phyloP scores from a whole-genome alignment of 2,113 vertebrate species.

The Zosterops lateralis region DNA sequence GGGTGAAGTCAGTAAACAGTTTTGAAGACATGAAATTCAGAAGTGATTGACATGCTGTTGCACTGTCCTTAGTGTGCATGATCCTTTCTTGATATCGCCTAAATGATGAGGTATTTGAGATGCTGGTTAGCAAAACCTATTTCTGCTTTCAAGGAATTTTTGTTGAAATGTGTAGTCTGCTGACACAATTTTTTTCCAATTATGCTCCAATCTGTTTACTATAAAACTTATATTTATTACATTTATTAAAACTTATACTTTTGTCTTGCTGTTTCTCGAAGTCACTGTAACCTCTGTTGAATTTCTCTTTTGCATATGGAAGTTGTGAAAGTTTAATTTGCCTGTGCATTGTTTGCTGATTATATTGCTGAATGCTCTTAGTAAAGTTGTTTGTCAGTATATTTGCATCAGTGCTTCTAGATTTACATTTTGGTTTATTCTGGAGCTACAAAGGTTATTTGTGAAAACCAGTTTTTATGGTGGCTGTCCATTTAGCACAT shows the following conservation, averaged over 20 bases:
- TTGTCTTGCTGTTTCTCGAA: neutral
- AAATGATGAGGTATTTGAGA: neutral
- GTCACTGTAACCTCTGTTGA: neutral
- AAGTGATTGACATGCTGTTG: neutral
- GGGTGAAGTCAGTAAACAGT: neutral
- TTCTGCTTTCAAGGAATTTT: neutral
- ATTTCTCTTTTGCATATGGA: neutral
- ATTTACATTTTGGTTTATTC: neutral
- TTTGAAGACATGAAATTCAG: neutral
- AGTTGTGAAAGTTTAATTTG: neutral
- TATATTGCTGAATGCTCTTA: neutral
- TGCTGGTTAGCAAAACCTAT: neutral
- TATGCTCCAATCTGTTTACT: neutral
- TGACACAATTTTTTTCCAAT: fast-evolving
- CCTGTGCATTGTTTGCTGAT: neutral
- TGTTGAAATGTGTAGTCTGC: neutral
- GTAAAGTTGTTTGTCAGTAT: neutral
- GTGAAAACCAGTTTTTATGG: neutral
- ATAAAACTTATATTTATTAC: neutral
- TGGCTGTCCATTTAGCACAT: neutral
- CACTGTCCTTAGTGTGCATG: neutral
- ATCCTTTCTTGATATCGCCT: neutral
- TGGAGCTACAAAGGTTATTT: neutral
- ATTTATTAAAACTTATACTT: neutral
- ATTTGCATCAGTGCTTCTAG: neutral